Evolutionary conservation across 2,797 vertebrate genomes (phyloP).

Genomic region (Phalloptychus januarius): DNA sequence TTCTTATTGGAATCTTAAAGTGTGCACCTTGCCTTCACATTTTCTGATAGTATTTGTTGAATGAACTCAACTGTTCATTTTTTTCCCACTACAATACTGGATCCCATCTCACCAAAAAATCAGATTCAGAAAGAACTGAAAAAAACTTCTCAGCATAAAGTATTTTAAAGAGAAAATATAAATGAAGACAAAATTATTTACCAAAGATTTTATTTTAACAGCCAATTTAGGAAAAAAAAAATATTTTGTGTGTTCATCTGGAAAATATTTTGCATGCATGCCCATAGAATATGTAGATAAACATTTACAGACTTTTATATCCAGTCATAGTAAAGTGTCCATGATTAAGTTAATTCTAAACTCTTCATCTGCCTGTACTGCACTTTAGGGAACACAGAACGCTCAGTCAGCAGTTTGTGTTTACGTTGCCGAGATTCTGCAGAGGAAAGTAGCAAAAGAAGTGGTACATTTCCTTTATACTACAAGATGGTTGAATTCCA

Average conservation of each 20-base stretch:
- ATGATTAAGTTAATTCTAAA: not conserved
- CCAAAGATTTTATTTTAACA: not conserved
- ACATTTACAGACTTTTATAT: not conserved
- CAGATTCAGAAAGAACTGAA: not conserved
- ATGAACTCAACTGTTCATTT: not conserved
- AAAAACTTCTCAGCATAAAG: not conserved
- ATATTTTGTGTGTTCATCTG: not conserved
- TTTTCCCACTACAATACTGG: not conserved
- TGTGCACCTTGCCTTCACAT: not conserved
- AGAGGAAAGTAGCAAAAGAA: constrained; percentile 43
- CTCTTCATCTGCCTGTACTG: constrained; percentile 31
- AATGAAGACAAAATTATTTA: not conserved
- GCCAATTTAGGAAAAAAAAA: not conserved
- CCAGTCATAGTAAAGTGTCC: not conserved
- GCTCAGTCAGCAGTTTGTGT: constrained; percentile 47
- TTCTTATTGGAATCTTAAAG: no score
- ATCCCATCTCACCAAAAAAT: not conserved
- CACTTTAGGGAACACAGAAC: constrained; percentile 32
- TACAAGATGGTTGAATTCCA: constrained; percentile 18
- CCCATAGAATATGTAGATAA: not conserved
- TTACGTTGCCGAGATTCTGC: constrained; percentile 37
- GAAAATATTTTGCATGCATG: not conserved
- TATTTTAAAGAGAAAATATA: not conserved
- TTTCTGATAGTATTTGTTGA: not conserved
- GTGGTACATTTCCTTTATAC: constrained; percentile 45